Evolutionary conservation across 2,888 invertebrate species (phyloP).

Genomic region (Agonopterix heracliana): DNA sequence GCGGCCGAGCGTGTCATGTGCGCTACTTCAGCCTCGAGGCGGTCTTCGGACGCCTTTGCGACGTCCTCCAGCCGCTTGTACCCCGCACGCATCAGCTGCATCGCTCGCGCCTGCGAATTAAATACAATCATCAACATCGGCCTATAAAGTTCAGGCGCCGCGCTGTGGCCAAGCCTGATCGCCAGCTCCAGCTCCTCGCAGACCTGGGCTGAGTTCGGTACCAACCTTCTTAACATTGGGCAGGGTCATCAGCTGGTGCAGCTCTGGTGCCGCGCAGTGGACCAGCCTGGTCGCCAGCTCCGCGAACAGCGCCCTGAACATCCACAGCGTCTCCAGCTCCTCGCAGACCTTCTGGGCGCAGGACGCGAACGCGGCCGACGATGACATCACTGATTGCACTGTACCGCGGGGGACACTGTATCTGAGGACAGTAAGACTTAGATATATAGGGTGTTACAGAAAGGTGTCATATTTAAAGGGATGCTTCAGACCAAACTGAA

Average conservation of each 20-base stretch:
- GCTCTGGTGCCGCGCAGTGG: conserved; percentile 87
- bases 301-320: conserved; percentile 84
- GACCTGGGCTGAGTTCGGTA: not conserved
- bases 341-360: conserved; percentile 88
- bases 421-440: conserved; percentile 22
- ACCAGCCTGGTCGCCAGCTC: conserved; percentile 85
- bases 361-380: conserved; percentile 83
- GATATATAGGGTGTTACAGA: not conserved
- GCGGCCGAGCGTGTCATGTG: conserved; percentile 85
- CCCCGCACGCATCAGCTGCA: conserved; percentile 89
- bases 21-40: conserved; percentile 79
- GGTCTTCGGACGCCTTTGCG: conserved; percentile 81
- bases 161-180: too few relatives aligned
- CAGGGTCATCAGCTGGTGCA: conserved; percentile 89
- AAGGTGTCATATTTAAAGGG: too few relatives aligned
- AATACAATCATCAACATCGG: not conserved
- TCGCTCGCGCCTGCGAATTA: conserved; percentile 83
- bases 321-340: conserved; percentile 88
- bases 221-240: conserved; percentile 86
- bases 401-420: conserved; percentile 85
- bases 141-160: too few relatives aligned
- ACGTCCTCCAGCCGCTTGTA: conserved; percentile 85
- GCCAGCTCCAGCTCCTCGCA: too few relatives aligned
- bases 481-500: too few relatives aligned
- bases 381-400: conserved; percentile 84